Conservation (phyloP, 2,888 invertebrate genomes). For the Conops quadrifasciatus region DNA sequence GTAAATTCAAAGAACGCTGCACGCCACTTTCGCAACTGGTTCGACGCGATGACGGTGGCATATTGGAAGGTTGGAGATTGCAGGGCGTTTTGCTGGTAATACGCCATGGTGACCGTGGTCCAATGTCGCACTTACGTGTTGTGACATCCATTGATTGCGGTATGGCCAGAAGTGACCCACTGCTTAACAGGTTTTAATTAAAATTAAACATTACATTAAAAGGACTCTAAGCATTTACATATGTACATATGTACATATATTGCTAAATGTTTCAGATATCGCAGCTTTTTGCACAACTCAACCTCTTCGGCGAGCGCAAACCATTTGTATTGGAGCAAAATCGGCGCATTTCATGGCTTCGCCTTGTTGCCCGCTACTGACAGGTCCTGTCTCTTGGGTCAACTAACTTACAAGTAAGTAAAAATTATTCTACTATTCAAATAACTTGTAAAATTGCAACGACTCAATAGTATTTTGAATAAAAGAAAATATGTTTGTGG, state of each 20-base stretch:
- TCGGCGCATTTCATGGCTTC: constrained; percentile 86
- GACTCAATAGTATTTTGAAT: no score
- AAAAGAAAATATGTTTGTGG: neutral
- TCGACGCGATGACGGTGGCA: constrained; percentile 75
- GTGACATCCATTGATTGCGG: constrained; percentile 83
- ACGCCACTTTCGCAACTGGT: constrained; percentile 77
- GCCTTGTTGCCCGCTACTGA: constrained; percentile 76
- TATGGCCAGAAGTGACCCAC: constrained; percentile 60
- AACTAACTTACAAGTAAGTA: constrained; percentile 74
- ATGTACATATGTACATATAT: neutral
- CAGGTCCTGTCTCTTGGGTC: constrained; percentile 82
- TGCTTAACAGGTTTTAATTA: constrained; percentile 58
- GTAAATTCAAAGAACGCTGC: constrained; percentile 74
- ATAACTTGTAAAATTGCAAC: no score
- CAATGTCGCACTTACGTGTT: constrained; percentile 82
- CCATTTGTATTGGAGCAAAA: constrained; percentile 77
- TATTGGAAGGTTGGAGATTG: constrained; percentile 64
- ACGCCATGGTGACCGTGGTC: constrained; percentile 90
- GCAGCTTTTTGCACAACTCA: constrained; percentile 61
- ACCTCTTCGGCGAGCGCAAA: constrained; percentile 63
- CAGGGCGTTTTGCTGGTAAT: constrained; percentile 75
- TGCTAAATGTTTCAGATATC: constrained; percentile 53
- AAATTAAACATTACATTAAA: no score
- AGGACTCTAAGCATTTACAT: neutral
- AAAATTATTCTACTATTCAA: neutral